These are phyloP conservation scores for Melanotaenia maccullochi DNA, from an alignment of 2,797 vertebrate species.

Conservation along the genomic window DNA sequence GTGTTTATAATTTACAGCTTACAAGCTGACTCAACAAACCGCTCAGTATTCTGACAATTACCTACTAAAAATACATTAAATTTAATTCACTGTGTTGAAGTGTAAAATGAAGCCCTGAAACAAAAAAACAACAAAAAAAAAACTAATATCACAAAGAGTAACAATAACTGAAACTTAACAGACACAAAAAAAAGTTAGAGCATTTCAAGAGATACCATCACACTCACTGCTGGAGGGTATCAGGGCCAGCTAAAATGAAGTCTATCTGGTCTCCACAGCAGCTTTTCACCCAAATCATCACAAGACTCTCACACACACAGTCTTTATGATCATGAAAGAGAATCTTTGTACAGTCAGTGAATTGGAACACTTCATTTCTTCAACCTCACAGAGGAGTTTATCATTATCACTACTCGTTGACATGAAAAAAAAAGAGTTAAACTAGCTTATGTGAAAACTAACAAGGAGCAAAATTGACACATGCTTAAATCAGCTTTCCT, in stretches of 20 bases:
- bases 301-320: conserved; percentile 68
- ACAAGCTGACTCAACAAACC: conserved; percentile 3
- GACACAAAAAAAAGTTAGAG: conserved; percentile 34
- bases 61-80: neutral
- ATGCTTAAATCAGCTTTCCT: conserved; percentile 20
- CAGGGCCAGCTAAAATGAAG: conserved; percentile 22
- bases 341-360: conserved; percentile 59
- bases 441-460: conserved; percentile 11
- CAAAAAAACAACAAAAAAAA: neutral
- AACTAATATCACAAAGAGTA: conserved; percentile 5
- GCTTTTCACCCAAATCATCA: conserved; percentile 53
- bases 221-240: conserved; percentile 37
- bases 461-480: conserved; percentile 3
- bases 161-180: conserved; percentile 17
- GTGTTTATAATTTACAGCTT: neutral
- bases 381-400: conserved; percentile 29
- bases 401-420: conserved; percentile 3
- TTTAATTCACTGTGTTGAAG: neutral
- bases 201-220: conserved; percentile 27
- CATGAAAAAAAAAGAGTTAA: conserved; percentile 6
- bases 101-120: neutral
- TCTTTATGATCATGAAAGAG: conserved; percentile 53
- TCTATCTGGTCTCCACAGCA: conserved; percentile 29
- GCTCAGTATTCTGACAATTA: neutral
- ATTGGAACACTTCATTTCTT: conserved; percentile 44